A percentile compares a stretch with the other conserved stretches of the same genome.
phyloP scores from a whole-genome alignment of 2,113 vertebrate genomes.

The Lipophrys pholis region DNA sequence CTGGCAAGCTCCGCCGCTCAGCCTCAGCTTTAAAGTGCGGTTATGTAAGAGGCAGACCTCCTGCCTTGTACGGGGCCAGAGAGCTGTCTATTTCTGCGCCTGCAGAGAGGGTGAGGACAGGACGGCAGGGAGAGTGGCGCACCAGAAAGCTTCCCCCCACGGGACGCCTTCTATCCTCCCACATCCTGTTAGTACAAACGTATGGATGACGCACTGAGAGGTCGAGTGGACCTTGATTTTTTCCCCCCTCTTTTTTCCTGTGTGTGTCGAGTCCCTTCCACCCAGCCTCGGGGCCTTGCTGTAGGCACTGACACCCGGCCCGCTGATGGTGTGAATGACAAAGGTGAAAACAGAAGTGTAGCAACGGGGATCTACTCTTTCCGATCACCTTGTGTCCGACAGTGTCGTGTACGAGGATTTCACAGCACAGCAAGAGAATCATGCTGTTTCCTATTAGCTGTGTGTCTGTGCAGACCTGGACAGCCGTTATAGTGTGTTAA shows the following conservation, averaged over 20 bases:
- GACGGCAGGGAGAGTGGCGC: constrained; percentile 61
- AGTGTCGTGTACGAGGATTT: background rate
- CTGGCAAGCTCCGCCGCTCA: constrained; percentile 51
- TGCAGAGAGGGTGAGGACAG: constrained; percentile 67
- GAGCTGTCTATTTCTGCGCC: constrained; percentile 70
- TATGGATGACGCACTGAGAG: constrained; percentile 78
- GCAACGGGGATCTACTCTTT: constrained; percentile 14
- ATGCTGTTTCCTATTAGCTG: background rate
- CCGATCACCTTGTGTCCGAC: background rate
- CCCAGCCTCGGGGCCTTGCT: constrained; percentile 18
- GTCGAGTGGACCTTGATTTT: constrained; percentile 55
- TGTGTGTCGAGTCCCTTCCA: constrained; percentile 32
- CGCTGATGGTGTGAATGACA: constrained; percentile 37
- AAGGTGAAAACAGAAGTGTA: constrained; percentile 49
- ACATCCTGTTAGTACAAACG: constrained; percentile 80
- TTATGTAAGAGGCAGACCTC: constrained; percentile 71
- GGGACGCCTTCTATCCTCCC: constrained; percentile 65
- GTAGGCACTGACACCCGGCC: constrained; percentile 16
- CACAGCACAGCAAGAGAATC: background rate
- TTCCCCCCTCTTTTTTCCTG: background rate
- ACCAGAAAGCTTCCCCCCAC: constrained; percentile 60
- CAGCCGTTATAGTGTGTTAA: background rate
- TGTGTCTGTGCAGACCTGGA: no score
- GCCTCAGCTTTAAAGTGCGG: constrained; percentile 57
- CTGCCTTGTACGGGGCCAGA: constrained; percentile 50